Base-by-base conservation (phyloP, 2,113 vertebrate species). In the Coreoperca whiteheadi region DNA sequence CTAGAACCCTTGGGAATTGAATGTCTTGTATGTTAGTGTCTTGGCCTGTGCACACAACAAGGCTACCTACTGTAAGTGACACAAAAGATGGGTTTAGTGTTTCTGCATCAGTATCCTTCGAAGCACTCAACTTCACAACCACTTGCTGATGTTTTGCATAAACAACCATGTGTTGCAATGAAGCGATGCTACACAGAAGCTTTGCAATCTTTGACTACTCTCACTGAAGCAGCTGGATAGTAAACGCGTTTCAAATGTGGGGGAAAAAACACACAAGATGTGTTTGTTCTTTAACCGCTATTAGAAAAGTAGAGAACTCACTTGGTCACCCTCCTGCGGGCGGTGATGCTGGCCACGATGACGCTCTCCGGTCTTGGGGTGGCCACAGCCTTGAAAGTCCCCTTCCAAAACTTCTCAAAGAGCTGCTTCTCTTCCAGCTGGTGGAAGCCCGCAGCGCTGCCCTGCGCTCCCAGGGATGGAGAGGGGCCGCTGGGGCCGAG, bases 351-450 rank as follows among this genome's bases (percentile, higher is more conserved):
- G 90, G 98, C 97, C 65, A 97, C 96, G 1, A 99, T 98, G 93
- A 97, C 95, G 93, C 98, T 99, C 93, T 96, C 97, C 0, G 97
- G 96, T 92, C 98, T 94, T 12, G 98, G 98, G 59, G 96, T 98
- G 92, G 98, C 97, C 93, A 99, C 98, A 7, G 98, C 98, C 94
- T 98, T 98, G 93, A 98, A 99, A 91, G 98, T 98, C 75, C 98
- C 98, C 91, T 93, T 93, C 98, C 98, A 99, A 94, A 99, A 99
- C 97, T 98, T 99, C 96, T 99, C 97, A 84, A 99, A 99, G 50
- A 99, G 98, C 97, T 96, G 97, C 95, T 98, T 99, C 93, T 98
- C 97, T 7, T 95, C 97, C 90, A 97, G 96, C 83, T 95, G 95
- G 86, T 96, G 95, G 76, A 97, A 85, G 82, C 95, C 89, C 23